A percentile compares a stretch with the other conserved stretches of the same genome.
These are phyloP conservation scores for Rhinatrema bivittatum DNA, from an alignment of 2,797 vertebrate species.

Conservation along the genomic window DNA sequence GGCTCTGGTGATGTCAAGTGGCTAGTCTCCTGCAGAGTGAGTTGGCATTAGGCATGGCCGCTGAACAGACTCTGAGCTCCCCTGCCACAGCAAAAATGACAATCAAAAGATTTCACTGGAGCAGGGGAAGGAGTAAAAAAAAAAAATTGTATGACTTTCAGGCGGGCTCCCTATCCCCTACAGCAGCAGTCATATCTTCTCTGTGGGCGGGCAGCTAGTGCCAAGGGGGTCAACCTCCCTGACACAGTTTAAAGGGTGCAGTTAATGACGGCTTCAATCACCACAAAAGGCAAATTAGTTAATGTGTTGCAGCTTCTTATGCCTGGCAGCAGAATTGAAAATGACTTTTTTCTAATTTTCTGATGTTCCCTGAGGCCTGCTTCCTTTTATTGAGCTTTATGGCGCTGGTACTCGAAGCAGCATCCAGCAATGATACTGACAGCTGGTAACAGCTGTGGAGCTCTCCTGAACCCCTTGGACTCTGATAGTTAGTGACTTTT, in stretches of 20 bases:
- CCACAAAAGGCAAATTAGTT: constrained; percentile 10
- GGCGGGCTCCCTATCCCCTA: background rate
- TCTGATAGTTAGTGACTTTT: too few relatives aligned
- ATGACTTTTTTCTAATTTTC: constrained; percentile 3
- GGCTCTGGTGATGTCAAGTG: background rate
- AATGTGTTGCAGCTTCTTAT: constrained; percentile 9
- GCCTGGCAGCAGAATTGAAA: constrained; percentile 3
- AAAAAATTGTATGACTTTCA: background rate
- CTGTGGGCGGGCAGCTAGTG: background rate
- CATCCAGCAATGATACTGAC: constrained; percentile 3
- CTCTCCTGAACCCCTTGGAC: too few relatives aligned
- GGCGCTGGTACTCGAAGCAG: constrained; percentile 5
- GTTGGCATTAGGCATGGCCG: background rate
- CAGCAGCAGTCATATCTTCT: background rate
- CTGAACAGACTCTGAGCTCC: background rate
- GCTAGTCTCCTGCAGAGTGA: constrained; percentile 2
- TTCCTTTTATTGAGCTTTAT: constrained; percentile 16
- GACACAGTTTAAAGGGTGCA: background rate
- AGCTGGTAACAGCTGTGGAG: too few relatives aligned
- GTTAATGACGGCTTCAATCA: too few relatives aligned
- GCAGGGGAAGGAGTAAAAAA: too few relatives aligned
- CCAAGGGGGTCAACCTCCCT: background rate
- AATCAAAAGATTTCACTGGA: background rate
- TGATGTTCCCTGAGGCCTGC: background rate
- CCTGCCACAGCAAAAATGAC: constrained; percentile 1